Percentiles rank a stretch among this genome's conserved stretches.
These are phyloP conservation scores for Alentia gelatinosa DNA, from an alignment of 2,888 invertebrate species.

Conservation along the genomic window DNA sequence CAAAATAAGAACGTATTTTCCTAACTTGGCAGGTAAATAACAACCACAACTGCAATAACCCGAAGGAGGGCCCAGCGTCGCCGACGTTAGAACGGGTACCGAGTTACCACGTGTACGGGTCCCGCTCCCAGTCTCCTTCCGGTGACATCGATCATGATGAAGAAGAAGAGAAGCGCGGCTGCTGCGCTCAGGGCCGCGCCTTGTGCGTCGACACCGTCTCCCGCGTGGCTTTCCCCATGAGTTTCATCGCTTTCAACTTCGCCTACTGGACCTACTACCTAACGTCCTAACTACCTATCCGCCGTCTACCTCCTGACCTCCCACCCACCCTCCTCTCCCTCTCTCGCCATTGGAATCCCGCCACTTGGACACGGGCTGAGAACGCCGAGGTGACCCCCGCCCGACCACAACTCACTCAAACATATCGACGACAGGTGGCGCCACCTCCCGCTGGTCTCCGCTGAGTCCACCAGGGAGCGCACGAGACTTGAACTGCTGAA, in stretches of 20 bases:
- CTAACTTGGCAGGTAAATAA: slow-evolving; percentile 32
- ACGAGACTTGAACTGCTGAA: slow-evolving; percentile 41
- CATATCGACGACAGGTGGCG: slow-evolving; percentile 45
- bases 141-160: slow-evolving; percentile 50
- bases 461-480: background rate
- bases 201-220: slow-evolving; percentile 57
- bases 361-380: background rate
- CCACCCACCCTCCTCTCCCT: background rate
- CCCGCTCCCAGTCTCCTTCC: slow-evolving; percentile 23
- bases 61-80: slow-evolving; percentile 44
- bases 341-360: background rate
- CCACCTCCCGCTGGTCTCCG: background rate
- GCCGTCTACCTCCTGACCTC: background rate
- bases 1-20: background rate
- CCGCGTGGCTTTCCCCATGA: slow-evolving; percentile 58
- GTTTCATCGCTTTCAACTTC: slow-evolving; percentile 60
- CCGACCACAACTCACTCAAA: slow-evolving; percentile 10
- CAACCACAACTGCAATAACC: slow-evolving; percentile 51
- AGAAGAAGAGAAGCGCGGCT: background rate
- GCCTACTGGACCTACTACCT: slow-evolving; percentile 62
- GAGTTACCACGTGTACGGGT: slow-evolving; percentile 1
- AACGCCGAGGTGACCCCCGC: background rate
- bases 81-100: slow-evolving; percentile 43
- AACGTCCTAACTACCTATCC: background rate
- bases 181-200: slow-evolving; percentile 47